A percentile compares a stretch with the other conserved stretches of the same genome.
Evolutionary conservation across 2,797 vertebrate genomes (phyloP).

Genomic region (Diglossa cyanea): DNA sequence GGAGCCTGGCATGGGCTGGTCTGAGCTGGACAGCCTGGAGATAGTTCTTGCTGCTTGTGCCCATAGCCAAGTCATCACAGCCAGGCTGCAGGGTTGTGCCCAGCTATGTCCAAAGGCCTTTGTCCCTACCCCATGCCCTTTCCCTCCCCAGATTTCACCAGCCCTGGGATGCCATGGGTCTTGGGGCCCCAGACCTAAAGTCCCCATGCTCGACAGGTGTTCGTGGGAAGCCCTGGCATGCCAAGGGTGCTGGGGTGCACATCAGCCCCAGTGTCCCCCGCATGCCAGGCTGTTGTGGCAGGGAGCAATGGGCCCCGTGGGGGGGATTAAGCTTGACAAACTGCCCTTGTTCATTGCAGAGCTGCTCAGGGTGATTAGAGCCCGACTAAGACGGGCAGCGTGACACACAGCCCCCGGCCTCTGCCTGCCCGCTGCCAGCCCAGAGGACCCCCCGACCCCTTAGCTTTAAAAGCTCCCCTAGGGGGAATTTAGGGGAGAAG

Average conservation of each 20-base stretch:
- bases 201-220: not conserved
- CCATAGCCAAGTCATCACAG: not conserved
- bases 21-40: not conserved
- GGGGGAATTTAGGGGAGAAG: not conserved
- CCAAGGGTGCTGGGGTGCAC: fast-evolving
- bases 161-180: not conserved
- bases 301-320: not conserved
- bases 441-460: not conserved
- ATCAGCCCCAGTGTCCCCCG: fast-evolving
- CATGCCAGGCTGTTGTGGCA: not conserved
- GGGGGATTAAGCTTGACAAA: constrained; percentile 56
- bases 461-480: not conserved
- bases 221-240: fast-evolving
- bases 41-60: not conserved
- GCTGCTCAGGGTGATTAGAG: constrained; percentile 49
- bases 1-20: not conserved
- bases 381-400: constrained; percentile 24
- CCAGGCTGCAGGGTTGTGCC: not conserved
- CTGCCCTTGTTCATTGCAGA: constrained; percentile 34
- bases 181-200: not conserved
- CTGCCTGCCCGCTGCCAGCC: not conserved
- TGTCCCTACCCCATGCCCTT: not conserved
- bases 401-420: not conserved
- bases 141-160: not conserved
- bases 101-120: not conserved